Evolutionary conservation across 2,113 vertebrate species (phyloP).

Genomic region (Caloenas nicobarica): DNA sequence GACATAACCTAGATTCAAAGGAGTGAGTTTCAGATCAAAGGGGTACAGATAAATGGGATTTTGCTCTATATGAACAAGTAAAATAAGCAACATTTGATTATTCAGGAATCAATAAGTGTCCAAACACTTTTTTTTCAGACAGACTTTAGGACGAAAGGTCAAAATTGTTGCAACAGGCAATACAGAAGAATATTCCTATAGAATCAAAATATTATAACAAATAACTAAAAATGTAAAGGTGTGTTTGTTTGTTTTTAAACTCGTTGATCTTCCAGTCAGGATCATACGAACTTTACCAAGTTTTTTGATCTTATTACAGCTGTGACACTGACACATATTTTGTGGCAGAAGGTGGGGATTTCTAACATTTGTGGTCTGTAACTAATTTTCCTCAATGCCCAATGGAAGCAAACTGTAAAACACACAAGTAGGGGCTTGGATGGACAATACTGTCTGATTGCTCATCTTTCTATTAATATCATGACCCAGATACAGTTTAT

Average conservation of each 20-base stretch:
- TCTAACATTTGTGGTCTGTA: background rate
- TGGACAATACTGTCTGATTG: background rate
- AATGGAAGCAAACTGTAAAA: background rate
- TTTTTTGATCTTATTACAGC: background rate
- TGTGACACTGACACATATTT: background rate
- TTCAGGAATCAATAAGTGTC: conserved; percentile 1
- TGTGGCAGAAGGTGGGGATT: background rate
- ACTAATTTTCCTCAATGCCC: background rate
- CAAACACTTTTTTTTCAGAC: background rate
- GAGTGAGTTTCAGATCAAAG: conserved; percentile 68
- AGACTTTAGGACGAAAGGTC: background rate
- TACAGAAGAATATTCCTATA: background rate
- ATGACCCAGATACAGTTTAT: background rate
- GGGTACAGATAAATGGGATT: conserved; percentile 52
- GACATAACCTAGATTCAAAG: conserved; percentile 73
- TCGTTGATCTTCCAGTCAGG: background rate
- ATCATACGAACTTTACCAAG: background rate
- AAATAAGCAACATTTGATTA: conserved; percentile 28
- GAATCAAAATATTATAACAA: background rate
- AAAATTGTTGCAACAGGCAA: background rate
- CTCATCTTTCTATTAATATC: background rate
- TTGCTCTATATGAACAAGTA: conserved; percentile 32
- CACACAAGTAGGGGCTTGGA: background rate
- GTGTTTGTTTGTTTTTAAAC: background rate
- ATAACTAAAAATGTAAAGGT: background rate